Evolutionary conservation across 2,888 invertebrate genomes (phyloP), one percentile per base, ranked within the genome.

Genomic region (Nemotelus pantherinus): DNA sequence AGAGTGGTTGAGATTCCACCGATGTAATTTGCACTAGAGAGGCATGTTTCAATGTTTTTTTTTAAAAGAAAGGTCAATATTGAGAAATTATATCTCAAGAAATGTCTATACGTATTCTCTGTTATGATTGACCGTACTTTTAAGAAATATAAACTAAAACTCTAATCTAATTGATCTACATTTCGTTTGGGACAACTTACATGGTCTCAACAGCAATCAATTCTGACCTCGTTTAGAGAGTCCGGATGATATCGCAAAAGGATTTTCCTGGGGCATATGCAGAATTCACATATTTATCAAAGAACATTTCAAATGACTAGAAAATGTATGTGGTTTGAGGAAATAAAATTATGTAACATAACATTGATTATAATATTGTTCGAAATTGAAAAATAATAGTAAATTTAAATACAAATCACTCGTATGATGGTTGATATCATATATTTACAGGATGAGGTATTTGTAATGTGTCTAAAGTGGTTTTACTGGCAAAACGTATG

Each of bases 371-470:
- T 57, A 57, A 10, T 41, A 64, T 10, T 4, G 45, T 64, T 64
- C 41, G 25, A 25, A 43, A 4, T 64, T 64, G 64, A 39, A 64
- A 39, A 64, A 64, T 41, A 10, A 7, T 64, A 44, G 41, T 10
- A 64, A 64, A 7, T 64, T 39, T 25, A 10, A 64, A 44, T 10
- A 43, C 39, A 39, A 64, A 45, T 65, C 10, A 44, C 65, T 44
- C 25, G 9, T 9, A 48, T 57, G 43, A 58, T 74, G 43, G 47
- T 60, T 74, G 25, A 63, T 65, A 65, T 65, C n/a, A n/a, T 7
- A 74, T 74, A 74, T 74, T 60, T 74, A 74, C 74, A 74, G 74
- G 60, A 60, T 74, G 74, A 74, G 53, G 60, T 74, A 39, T 57
- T 48, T 60, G 72, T 60, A 72, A 39, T 74, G 60, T 74, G 47